Evolutionary conservation across 1,140 invertebrate species (phyloP).

Genomic region (Hestina assimilis): DNA sequence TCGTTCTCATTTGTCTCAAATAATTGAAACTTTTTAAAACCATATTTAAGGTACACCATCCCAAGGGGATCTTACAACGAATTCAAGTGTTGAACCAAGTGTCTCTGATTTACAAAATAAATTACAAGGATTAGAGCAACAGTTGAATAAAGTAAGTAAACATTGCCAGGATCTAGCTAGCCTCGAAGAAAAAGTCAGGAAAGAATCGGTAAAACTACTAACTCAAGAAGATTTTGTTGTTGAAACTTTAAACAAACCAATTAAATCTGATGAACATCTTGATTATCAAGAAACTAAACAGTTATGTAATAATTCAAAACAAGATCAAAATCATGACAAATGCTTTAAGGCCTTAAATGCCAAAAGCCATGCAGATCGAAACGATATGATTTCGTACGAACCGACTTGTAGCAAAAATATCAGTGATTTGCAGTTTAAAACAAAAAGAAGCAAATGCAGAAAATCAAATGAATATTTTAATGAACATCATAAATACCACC

Average conservation of each 20-base stretch:
- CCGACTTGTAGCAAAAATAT: not conserved
- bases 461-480: not conserved
- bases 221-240: not conserved
- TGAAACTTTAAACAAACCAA: conserved; percentile 14
- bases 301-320: conserved; percentile 42
- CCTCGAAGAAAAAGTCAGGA: conserved; percentile 30
- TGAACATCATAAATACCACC: conserved; percentile 10
- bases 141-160: conserved; percentile 51
- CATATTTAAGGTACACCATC: conserved; percentile 49
- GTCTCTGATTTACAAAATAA: conserved; percentile 58
- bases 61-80: conserved; percentile 48
- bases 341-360: conserved; percentile 20
- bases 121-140: conserved; percentile 51
- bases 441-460: conserved; percentile 9
- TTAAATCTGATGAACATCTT: conserved; percentile 22
- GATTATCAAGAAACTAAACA: conserved; percentile 42
- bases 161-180: conserved; percentile 43
- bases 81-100: conserved; percentile 51
- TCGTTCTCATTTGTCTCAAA: no score
- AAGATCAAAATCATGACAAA: conserved; percentile 35
- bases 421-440: conserved; percentile 29
- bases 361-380: conserved; percentile 19
- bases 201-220: conserved; percentile 13
- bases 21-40: no score
- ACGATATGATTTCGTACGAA: conserved; percentile 7